A percentile compares a stretch with the other conserved stretches of the same genome.
These are phyloP conservation scores for Aplysina aerophoba DNA, from an alignment of 37 sponge, comb jelly and placozoan genomes.

Conservation along the genomic window DNA sequence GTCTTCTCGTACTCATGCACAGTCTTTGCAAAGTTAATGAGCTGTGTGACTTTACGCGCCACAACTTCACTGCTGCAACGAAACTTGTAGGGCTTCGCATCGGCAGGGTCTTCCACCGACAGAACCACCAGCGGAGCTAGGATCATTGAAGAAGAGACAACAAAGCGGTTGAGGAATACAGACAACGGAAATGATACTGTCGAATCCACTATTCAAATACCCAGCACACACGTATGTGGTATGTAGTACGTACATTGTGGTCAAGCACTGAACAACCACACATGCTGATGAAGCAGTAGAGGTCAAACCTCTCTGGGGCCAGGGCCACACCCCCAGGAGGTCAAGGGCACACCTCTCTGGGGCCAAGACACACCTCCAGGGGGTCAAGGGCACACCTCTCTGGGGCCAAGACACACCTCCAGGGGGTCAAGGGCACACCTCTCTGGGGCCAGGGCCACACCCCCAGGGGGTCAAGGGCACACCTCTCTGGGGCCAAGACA, in stretches of 20 bases:
- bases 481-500: neutral
- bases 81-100: neutral
- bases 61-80: slow-evolving; percentile 9
- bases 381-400: neutral
- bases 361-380: no score
- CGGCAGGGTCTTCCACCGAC: neutral
- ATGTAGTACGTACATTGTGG: no score
- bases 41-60: slow-evolving; percentile 51
- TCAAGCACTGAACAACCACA: no score
- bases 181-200: no score
- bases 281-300: no score
- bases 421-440: neutral
- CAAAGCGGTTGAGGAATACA: no score
- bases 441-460: neutral
- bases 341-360: neutral
- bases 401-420: neutral
- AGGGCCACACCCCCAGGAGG: neutral
- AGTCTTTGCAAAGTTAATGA: slow-evolving; percentile 87
- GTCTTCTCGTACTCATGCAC: slow-evolving; percentile 80
- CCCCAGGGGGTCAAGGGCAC: neutral
- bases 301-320: no score
- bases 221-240: no score
- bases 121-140: neutral
- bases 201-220: no score
- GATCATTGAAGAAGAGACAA: slow-evolving; percentile 30